Conservation (phyloP, 2,113 vertebrate species). For the Clarias batrachus region DNA sequence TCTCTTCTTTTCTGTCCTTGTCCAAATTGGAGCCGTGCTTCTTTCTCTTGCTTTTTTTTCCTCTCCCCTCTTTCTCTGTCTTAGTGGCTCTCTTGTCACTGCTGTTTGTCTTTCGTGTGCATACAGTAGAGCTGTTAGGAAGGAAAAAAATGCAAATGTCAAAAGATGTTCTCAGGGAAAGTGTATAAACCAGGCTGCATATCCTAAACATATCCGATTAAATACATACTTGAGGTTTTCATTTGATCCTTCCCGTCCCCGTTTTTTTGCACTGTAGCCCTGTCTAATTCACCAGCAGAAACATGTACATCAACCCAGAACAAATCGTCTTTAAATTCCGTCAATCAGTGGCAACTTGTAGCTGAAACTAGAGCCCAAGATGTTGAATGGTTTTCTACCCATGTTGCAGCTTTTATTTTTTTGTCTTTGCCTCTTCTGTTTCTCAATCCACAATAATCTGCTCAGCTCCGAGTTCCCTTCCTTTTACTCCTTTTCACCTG, state of each 20-base stretch:
- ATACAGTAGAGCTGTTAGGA: conserved; percentile 10
- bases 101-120: conserved; percentile 33
- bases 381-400: not conserved
- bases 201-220: not conserved
- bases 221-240: conserved; percentile 14
- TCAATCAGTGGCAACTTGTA: conserved; percentile 29
- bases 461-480: not conserved
- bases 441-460: conserved; percentile 12
- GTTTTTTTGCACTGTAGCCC: conserved; percentile 33
- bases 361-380: conserved; percentile 19
- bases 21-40: conserved; percentile 34
- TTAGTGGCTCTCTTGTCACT: conserved; percentile 24
- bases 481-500: not conserved
- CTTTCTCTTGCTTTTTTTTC: conserved; percentile 13
- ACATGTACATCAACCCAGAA: conserved; percentile 15
- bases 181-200: conserved; percentile 14
- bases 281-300: conserved; percentile 32
- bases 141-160: conserved; percentile 18
- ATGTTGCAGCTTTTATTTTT: conserved; percentile 24
- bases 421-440: not conserved
- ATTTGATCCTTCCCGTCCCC: not conserved
- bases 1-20: conserved; percentile 44
- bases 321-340: conserved; percentile 24
- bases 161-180: conserved; percentile 46
- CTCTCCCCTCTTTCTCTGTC: conserved; percentile 10